Percentiles rank a stretch among this genome's conserved stretches.
phyloP scores from a whole-genome alignment of 2,113 vertebrate species.

The Pterocles gutturalis region DNA sequence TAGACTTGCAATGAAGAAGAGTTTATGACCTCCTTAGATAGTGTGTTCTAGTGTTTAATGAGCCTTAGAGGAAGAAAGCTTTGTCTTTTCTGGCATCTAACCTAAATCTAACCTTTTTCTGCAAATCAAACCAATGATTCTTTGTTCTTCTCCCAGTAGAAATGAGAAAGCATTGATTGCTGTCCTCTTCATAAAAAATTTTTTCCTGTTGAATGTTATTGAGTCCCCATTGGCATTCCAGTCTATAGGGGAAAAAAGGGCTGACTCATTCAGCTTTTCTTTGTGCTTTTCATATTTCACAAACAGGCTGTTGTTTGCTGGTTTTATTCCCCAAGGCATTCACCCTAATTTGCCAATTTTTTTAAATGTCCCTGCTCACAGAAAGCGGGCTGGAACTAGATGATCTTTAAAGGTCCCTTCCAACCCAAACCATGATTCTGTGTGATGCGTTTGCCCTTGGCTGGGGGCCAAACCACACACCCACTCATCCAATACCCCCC shows the following conservation, averaged over 20 bases:
- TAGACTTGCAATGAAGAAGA: not conserved
- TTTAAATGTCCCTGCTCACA: not conserved
- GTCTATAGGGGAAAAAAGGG: not conserved
- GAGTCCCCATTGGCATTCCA: not conserved
- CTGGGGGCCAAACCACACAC: no score
- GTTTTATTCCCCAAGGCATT: not conserved
- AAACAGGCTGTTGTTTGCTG: not conserved
- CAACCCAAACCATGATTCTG: not conserved
- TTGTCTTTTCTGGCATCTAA: not conserved
- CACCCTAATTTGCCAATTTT: not conserved
- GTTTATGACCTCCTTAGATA: not conserved
- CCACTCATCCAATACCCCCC: no score
- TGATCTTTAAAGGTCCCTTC: not conserved
- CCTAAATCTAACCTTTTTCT: not conserved
- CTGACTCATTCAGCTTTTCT: not conserved
- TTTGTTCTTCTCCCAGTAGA: not conserved
- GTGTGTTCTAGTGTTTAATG: not conserved
- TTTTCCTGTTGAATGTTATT: not conserved
- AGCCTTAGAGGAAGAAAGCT: not conserved
- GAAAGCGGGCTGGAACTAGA: rapidly evolving
- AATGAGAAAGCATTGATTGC: not conserved
- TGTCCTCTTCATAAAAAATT: not conserved
- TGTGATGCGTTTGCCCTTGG: no score
- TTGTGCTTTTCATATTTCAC: not conserved
- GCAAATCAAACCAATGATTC: not conserved